These are phyloP conservation scores for Allacma fusca DNA, from an alignment of 2,888 invertebrate species.

Conservation along the genomic window DNA sequence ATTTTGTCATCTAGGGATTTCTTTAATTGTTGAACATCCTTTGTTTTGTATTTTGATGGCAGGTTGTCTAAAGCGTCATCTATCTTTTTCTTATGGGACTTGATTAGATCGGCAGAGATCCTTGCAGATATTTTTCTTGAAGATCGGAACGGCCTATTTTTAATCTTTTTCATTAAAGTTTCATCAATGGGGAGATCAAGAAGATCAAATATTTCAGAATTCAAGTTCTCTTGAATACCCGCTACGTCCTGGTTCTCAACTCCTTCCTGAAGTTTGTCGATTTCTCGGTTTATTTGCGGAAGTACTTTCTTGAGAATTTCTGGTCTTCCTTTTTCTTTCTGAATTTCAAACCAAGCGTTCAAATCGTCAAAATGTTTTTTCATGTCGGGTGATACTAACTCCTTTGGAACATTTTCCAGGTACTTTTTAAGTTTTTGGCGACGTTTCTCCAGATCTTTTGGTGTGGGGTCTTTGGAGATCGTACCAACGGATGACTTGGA, in stretches of 20 bases:
- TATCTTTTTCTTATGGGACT: background rate
- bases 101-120: background rate
- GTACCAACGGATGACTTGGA: no score
- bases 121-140: background rate
- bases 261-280: conserved; percentile 22
- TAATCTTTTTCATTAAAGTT: background rate
- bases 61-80: background rate
- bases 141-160: background rate
- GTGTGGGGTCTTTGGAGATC: no score
- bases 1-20: background rate
- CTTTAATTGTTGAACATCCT: background rate
- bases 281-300: background rate
- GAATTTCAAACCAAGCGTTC: no score
- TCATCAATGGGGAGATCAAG: background rate
- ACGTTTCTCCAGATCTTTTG: no score
- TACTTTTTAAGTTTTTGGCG: background rate
- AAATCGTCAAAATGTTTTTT: background rate
- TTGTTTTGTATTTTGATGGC: background rate
- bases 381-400: background rate
- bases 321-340: background rate
- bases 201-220: background rate
- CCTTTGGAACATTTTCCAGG: conserved; percentile 7
- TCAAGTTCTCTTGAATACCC: background rate
- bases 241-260: background rate
- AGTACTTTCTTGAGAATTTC: background rate